A percentile compares a stretch with the other conserved stretches of the same genome.
These are phyloP conservation scores for Dorcus parallelipipedus DNA, from an alignment of 2,888 invertebrate genomes.

Conservation along the genomic window DNA sequence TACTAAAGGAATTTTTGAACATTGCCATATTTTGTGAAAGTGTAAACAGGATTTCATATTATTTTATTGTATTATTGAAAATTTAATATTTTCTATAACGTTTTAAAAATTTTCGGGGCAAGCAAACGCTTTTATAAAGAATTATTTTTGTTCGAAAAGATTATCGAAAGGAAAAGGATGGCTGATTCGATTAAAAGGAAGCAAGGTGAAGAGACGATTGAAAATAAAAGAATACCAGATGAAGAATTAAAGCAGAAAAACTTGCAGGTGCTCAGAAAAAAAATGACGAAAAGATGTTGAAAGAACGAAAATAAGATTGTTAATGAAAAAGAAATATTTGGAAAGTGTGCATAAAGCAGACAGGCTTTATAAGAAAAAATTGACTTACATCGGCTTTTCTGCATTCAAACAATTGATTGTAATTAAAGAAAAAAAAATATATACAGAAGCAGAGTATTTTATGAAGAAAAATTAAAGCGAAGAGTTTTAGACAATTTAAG, in stretches of 20 bases:
- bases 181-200: conserved; percentile 53
- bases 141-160: too few relatives aligned
- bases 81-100: too few relatives aligned
- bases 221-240: conserved; percentile 57
- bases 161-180: conserved; percentile 52
- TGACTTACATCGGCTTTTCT: conserved; percentile 44
- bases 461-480: conserved; percentile 29
- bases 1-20: too few relatives aligned
- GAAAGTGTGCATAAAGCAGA: conserved; percentile 48
- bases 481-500: conserved; percentile 42
- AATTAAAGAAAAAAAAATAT: conserved; percentile 43
- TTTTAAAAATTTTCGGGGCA: too few relatives aligned
- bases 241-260: conserved; percentile 59
- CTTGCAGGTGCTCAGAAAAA: conserved; percentile 60
- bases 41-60: too few relatives aligned
- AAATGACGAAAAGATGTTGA: conserved; percentile 57
- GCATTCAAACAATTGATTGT: conserved; percentile 41
- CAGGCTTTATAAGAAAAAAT: conserved; percentile 44
- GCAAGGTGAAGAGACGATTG: conserved; percentile 60
- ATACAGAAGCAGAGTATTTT: conserved; percentile 31
- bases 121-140: too few relatives aligned
- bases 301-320: conserved; percentile 58
- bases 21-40: too few relatives aligned
- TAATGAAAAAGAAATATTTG: conserved; percentile 48
- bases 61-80: too few relatives aligned